These are phyloP conservation scores for Recurvirostra avosetta DNA, from an alignment of 2,113 vertebrate genomes.

Conservation along the genomic window DNA sequence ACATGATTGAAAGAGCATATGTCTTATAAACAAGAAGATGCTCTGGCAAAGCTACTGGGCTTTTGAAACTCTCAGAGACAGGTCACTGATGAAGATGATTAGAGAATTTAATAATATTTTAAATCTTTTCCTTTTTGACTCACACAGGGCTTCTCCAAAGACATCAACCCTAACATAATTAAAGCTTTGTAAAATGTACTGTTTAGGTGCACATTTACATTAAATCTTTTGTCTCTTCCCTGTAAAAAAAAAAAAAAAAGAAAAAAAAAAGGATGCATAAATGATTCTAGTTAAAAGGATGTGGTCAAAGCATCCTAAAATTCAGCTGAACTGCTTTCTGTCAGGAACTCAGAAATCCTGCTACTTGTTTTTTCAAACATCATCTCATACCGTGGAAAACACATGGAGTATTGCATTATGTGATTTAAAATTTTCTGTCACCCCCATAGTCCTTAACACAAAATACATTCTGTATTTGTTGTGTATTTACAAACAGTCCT, in stretches of 20 bases:
- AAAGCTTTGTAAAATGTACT: neutral
- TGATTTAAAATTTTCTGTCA: neutral
- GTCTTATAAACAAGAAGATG: neutral
- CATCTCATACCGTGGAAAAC: neutral
- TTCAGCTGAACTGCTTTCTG: neutral
- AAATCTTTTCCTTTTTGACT: neutral
- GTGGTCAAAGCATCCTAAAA: neutral
- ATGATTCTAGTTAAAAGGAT: neutral
- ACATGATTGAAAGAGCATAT: neutral
- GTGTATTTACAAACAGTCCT: neutral
- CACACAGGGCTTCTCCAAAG: neutral
- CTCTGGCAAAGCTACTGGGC: neutral
- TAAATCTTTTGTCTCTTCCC: neutral
- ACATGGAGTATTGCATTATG: neutral
- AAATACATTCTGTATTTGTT: neutral
- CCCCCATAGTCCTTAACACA: neutral
- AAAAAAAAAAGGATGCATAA: neutral
- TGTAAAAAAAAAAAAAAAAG: neutral
- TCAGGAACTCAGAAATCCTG: neutral
- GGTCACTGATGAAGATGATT: neutral
- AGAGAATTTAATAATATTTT: neutral
- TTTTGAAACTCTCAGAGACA: neutral
- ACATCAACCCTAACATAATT: neutral
- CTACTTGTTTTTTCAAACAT: neutral
- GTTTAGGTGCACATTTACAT: neutral